Evolutionary conservation across 2,888 invertebrate species (phyloP).

Genomic region (Lucinisca nassula): DNA sequence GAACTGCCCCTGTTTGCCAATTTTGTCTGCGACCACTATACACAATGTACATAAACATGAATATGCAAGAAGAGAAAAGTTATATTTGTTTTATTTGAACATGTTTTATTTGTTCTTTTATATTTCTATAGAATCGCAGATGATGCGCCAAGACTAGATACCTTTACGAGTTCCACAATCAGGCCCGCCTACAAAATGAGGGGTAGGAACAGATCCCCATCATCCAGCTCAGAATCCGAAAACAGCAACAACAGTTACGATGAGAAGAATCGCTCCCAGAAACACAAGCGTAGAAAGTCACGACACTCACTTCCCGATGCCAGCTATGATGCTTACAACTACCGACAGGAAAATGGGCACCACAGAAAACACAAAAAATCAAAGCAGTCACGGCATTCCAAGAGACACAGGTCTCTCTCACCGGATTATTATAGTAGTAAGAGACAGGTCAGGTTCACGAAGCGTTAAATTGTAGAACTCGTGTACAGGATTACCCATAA

Average conservation of each 20-base stretch:
- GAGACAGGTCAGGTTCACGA: neutral
- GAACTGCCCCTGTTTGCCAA: too few species aligned
- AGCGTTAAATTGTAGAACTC: neutral
- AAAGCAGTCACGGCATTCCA: constrained; percentile 42
- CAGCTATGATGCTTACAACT: constrained; percentile 29
- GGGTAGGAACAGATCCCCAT: constrained; percentile 7
- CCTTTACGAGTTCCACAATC: constrained; percentile 31
- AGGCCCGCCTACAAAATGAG: constrained; percentile 49
- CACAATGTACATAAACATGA: too few species aligned
- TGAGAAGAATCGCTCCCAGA: neutral
- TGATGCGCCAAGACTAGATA: constrained; percentile 80
- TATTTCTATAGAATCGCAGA: constrained; percentile 81
- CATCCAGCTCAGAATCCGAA: constrained; percentile 49
- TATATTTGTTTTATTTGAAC: too few species aligned
- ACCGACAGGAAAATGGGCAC: constrained; percentile 34
- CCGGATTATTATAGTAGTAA: constrained; percentile 25
- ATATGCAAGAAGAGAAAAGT: too few species aligned
- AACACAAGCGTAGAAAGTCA: constrained; percentile 19
- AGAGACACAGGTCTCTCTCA: constrained; percentile 48
- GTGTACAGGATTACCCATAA: too few species aligned
- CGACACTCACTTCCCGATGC: constrained; percentile 47
- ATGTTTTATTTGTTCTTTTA: too few species aligned
- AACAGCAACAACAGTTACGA: neutral
- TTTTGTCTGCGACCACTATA: too few species aligned
- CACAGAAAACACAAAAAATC: constrained; percentile 44